These are phyloP conservation scores for Macroramphosus scolopax DNA, from an alignment of 2,797 vertebrate genomes.

Conservation along the genomic window DNA sequence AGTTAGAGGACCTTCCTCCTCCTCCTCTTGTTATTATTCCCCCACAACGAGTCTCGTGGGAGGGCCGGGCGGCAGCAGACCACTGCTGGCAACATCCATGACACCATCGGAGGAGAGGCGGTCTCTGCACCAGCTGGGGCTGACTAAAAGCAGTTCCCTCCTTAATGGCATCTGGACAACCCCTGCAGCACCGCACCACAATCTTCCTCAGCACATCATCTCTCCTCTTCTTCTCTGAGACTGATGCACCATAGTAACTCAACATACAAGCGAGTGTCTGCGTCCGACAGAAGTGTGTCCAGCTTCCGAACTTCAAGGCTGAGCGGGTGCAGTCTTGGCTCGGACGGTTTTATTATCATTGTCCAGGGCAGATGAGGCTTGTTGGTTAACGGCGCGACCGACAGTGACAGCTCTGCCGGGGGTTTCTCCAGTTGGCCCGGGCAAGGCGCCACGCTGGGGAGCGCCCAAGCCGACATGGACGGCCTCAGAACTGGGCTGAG, in stretches of 20 bases:
- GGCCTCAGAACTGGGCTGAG: slow-evolving; percentile 58
- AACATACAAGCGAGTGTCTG: background rate
- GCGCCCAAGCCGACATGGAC: slow-evolving; percentile 44
- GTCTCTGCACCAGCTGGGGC: slow-evolving; percentile 62
- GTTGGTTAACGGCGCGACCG: slow-evolving; percentile 40
- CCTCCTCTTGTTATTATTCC: slow-evolving; percentile 62
- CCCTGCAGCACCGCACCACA: slow-evolving; percentile 12
- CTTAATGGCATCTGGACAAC: slow-evolving; percentile 58
- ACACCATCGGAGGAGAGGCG: slow-evolving; percentile 48
- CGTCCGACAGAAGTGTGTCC: slow-evolving; percentile 36
- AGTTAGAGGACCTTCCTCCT: slow-evolving; percentile 67
- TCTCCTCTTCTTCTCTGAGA: slow-evolving; percentile 17
- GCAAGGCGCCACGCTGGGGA: slow-evolving; percentile 41
- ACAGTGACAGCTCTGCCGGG: slow-evolving; percentile 42
- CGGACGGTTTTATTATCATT: slow-evolving; percentile 22
- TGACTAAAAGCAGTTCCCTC: slow-evolving; percentile 48
- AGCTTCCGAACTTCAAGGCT: slow-evolving; percentile 26
- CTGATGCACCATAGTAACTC: background rate
- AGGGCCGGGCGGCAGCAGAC: slow-evolving; percentile 58
- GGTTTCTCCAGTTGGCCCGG: slow-evolving; percentile 50
- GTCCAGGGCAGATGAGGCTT: slow-evolving; percentile 49
- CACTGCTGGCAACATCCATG: slow-evolving; percentile 61
- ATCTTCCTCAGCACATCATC: too few species aligned
- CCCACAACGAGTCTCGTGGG: slow-evolving; percentile 65
- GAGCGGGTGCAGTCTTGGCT: slow-evolving; percentile 12